Evolutionary conservation across 1,140 invertebrate genomes (phyloP), one percentile per base, ranked within the genome.

Genomic region (Nebria ingens): DNA sequence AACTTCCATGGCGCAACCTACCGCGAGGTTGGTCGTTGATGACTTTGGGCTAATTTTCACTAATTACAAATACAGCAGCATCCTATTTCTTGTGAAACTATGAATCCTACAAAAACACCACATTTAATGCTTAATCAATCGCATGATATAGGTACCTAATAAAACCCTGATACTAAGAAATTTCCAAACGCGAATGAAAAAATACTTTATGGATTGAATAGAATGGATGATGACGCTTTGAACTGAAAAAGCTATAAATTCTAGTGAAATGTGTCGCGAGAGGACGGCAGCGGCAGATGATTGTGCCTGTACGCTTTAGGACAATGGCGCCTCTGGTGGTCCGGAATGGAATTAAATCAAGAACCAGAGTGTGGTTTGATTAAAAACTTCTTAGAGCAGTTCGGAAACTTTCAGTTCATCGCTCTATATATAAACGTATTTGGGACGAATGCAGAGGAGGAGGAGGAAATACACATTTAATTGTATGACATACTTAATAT

Each of bases 291-390:
- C n/a, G n/a, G n/a, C n/a, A n/a, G 40, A 17, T 45, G 40, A 45
- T 45, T 45, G 40, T 45, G 40, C 17, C 40, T n/a, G n/a, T n/a
- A 17, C 40, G 40, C 15, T 45, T 17, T 45, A 45, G 40, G 40
- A 45, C 40, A 45, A 45, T 45, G 40, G 40, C 40, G 40, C 40
- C 40, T 11, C 40, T 45, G 40, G 40, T 45, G 40, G 40, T 17
- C 40, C 15, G 40, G 15, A 45, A 45, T 17, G 6, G 40, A 45
- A 45, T 45, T 45, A 45, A 45, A 45, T 45, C 40, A 45, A 45
- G 40, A 45, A 45, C 40, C 40, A 45, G n/a, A n/a, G 40, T 45
- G 40, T 17, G 40, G 40, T 45, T 45, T 45, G 40, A 45, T 45
- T 45, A 45, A 45, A 45, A 45, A 45, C 40, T 45, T 45, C 40